Base-by-base conservation (phyloP, 1,140 invertebrate species). In the Galendromus occidentalis region DNA sequence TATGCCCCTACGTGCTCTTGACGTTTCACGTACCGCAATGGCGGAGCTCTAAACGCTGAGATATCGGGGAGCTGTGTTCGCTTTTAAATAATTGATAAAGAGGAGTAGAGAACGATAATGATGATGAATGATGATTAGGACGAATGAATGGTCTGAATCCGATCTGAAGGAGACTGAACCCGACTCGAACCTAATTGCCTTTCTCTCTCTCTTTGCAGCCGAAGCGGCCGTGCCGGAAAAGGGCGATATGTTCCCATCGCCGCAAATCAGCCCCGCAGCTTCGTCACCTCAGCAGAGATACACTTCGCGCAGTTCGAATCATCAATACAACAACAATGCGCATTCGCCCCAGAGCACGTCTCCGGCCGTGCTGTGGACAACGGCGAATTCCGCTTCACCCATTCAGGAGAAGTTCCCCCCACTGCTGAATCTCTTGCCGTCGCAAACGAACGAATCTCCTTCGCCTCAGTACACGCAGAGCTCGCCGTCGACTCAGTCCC, bases 181-280 rank as follows among this genome's bases (percentile, higher is more conserved):
- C n/a, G n/a, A n/a, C n/a, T n/a, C n/a, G n/a, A n/a, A n/a, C 33
- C 9, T 6, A 39, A 39, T 39, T 17, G n/a, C 22, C 14, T 25
- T 59, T 59, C 12, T 22, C 9, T 59, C 51, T 59, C 25, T 29
- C 14, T 5, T 59, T 59, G 25, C 51, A 59, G 51, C 51, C 25
- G 51, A 59, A 33, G 51, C 51, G 51, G 22, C 51, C 25, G 51
- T 59, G 51, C 51, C 51, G 12, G 51, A 59, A 33, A 59, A 59
- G 9, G 51, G 51, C 25, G 51, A 59, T 22, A 59, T 59, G 51
- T 59, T 59, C 51, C 51, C 51, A 18, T 59, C 51, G 14, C 51
- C 51, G 14, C 51, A 59, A 33, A 59, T 59, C 22, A 59, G 51
- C 22, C 51, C 51, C 1, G 51, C 51, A 1, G 51, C 51, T 2